Conservation (phyloP, 2,113 vertebrate genomes). For the Indri indri region DNA sequence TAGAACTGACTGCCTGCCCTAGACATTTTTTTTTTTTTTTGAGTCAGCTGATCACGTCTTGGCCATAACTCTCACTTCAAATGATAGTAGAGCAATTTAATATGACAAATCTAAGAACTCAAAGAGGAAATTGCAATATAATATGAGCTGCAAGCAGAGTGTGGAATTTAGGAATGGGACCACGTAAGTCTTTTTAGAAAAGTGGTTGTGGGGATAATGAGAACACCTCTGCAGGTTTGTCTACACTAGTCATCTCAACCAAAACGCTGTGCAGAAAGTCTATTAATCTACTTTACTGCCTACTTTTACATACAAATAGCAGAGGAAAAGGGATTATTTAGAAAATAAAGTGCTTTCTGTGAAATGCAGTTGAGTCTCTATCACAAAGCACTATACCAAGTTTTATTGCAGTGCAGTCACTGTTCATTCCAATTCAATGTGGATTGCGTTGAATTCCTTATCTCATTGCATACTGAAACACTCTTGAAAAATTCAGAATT, state of each 20-base stretch:
- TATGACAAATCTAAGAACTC: slow-evolving; percentile 65
- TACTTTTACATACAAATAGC: background rate
- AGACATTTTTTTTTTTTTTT: background rate
- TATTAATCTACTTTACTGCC: background rate
- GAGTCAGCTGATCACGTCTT: slow-evolving; percentile 48
- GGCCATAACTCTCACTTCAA: slow-evolving; percentile 55
- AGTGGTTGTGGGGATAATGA: background rate
- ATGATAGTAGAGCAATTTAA: slow-evolving; percentile 61
- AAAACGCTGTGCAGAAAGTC: background rate
- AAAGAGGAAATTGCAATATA: slow-evolving; percentile 55
- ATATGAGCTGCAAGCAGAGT: slow-evolving; percentile 45
- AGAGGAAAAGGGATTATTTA: background rate
- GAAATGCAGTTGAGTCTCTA: background rate
- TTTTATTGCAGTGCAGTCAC: background rate
- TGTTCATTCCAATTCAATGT: slow-evolving; percentile 9
- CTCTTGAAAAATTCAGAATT: background rate
- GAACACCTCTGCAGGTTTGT: background rate
- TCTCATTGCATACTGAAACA: background rate
- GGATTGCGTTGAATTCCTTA: background rate
- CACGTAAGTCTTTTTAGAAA: background rate
- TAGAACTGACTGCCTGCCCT: background rate
- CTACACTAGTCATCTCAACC: background rate
- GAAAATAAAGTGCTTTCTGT: slow-evolving; percentile 36
- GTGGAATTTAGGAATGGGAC: background rate
- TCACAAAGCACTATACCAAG: background rate